These are phyloP conservation scores for Calidris pygmaea DNA, from an alignment of 2,113 vertebrate genomes.

Conservation along the genomic window DNA sequence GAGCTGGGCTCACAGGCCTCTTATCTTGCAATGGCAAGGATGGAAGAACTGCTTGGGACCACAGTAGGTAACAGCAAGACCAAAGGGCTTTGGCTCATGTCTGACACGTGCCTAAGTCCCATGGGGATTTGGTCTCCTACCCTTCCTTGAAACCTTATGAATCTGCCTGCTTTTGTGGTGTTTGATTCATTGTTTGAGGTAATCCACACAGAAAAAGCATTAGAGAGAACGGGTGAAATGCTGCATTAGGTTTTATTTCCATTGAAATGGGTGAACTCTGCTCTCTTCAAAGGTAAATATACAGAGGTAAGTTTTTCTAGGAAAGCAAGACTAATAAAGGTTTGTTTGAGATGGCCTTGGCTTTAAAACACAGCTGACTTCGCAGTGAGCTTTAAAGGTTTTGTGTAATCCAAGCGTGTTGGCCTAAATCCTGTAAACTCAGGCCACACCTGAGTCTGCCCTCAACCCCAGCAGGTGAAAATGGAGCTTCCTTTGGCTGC, in stretches of 20 bases:
- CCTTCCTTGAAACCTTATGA: background rate
- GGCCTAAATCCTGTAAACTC: background rate
- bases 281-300: background rate
- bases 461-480: background rate
- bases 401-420: background rate
- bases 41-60: background rate
- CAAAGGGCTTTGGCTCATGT: background rate
- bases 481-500: background rate
- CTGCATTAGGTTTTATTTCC: background rate
- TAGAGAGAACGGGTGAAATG: background rate
- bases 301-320: background rate
- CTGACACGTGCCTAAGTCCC: background rate
- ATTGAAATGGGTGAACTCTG: background rate
- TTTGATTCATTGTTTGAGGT: background rate
- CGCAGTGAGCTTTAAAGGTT: background rate
- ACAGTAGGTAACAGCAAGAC: background rate
- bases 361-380: background rate
- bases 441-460: background rate
- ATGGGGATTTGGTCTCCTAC: accelerated
- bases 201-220: background rate
- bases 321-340: background rate
- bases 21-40: background rate
- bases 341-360: background rate
- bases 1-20: background rate
- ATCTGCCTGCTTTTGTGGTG: background rate